Evolutionary conservation across 2,797 vertebrate genomes (phyloP), one percentile per base, ranked within the genome.

Genomic region (Enoplosus armatus): DNA sequence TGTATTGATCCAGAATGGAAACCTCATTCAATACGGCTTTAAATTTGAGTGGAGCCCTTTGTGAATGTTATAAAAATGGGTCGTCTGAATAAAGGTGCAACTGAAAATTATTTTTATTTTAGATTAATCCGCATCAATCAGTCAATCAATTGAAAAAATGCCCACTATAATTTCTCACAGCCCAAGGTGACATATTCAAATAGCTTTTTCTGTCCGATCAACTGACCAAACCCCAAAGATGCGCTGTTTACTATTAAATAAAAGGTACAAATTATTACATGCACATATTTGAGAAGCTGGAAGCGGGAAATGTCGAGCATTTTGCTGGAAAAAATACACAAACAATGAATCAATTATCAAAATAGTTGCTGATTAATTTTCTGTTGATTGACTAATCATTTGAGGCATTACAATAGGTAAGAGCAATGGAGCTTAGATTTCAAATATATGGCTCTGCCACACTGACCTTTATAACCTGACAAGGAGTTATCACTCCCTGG

Each of bases 1-100:
- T 1, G 55, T 77, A 84, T 82, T 69, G 75, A 90, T 86, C 76
- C 56, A 39, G 48, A 59, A 8, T 37, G 29, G 15, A 79, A 55
- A 16, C 41, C 33, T 85, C 2, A 59, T 75, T 70, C 56, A 29
- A 29, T 76, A 39, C 35, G 18, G 65, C 54, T 67, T 70, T 41
- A 45, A 62, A 71, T 71, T 4, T 72, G 9, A 56, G 39, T 24
- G 1, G 47, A 70, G 58, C 29, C 53, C 37, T 59, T 76, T 70
- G 18, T 67, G 26, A 18, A 45, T 43, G 39, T 35, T 22, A 47
- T 26, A 18, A 66, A 41, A 75, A 26, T n/a, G 16, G 41, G 51
- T 15, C 9, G 3, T 29, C n/a, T 72, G 15, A 56, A 41, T 51
- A 33, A 59, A 65, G 62, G 11, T 8, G 31, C 5, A 26, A 24